phyloP scores from a whole-genome alignment of 2,113 vertebrate genomes.

The Macroglossus sobrinus region DNA sequence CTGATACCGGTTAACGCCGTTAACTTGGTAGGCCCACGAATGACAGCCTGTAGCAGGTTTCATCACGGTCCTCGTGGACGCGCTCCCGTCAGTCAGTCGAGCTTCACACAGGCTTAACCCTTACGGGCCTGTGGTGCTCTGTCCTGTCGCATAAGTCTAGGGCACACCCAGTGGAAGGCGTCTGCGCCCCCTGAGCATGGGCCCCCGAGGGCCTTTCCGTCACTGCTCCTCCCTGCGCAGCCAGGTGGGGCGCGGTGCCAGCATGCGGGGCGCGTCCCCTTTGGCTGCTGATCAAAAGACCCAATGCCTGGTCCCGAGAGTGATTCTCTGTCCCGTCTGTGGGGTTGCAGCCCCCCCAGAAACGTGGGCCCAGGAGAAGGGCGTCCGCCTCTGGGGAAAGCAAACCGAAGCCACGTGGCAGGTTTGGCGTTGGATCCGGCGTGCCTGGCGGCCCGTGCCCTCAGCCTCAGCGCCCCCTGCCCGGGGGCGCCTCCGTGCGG shows the following conservation, averaged over 20 bases:
- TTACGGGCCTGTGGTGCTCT: background rate
- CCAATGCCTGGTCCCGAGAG: background rate
- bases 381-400: background rate
- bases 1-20: background rate
- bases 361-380: accelerated
- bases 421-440: accelerated
- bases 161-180: background rate
- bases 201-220: accelerated
- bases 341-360: accelerated
- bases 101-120: background rate
- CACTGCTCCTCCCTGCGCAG: background rate
- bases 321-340: accelerated
- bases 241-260: accelerated
- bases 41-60: background rate
- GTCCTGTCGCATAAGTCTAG: background rate
- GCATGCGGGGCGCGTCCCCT: background rate
- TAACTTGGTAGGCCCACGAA: accelerated
- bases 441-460: too few relatives aligned
- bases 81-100: accelerated
- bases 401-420: accelerated
- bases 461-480: accelerated
- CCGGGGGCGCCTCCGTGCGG: background rate
- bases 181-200: background rate
- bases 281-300: background rate
- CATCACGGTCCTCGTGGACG: too few relatives aligned